Evolutionary conservation across 2,113 vertebrate genomes (phyloP).

Genomic region (Sciurus niger): DNA sequence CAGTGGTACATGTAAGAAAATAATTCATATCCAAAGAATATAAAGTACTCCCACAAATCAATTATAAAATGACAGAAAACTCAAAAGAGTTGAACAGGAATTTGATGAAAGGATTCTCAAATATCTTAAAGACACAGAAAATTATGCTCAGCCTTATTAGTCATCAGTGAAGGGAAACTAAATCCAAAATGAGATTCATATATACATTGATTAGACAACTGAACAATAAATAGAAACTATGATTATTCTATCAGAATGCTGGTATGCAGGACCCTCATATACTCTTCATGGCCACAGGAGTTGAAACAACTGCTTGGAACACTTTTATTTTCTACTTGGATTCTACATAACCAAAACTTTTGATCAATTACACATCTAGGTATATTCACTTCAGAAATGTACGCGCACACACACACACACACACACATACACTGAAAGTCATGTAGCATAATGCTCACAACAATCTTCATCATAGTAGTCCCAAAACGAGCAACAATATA

Average conservation of each 20-base stretch:
- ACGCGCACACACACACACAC: too few relatives aligned
- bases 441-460: background rate
- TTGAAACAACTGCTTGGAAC: background rate
- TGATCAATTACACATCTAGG: background rate
- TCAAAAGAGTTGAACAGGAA: background rate
- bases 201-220: background rate
- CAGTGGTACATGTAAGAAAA: background rate
- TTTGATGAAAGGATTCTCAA: background rate
- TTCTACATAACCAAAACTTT: background rate
- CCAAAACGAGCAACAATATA: background rate
- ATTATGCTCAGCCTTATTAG: background rate
- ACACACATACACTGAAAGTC: background rate
- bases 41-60: background rate
- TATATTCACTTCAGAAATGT: background rate
- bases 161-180: background rate
- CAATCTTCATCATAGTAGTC: background rate
- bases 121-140: background rate
- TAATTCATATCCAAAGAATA: background rate
- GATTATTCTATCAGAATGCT: background rate
- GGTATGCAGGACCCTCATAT: background rate
- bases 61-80: background rate
- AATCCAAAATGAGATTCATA: background rate
- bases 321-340: background rate
- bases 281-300: background rate
- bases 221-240: background rate